Conservation (phyloP, 2,797 vertebrate species). For the Mormyrus hasselquistii region DNA sequence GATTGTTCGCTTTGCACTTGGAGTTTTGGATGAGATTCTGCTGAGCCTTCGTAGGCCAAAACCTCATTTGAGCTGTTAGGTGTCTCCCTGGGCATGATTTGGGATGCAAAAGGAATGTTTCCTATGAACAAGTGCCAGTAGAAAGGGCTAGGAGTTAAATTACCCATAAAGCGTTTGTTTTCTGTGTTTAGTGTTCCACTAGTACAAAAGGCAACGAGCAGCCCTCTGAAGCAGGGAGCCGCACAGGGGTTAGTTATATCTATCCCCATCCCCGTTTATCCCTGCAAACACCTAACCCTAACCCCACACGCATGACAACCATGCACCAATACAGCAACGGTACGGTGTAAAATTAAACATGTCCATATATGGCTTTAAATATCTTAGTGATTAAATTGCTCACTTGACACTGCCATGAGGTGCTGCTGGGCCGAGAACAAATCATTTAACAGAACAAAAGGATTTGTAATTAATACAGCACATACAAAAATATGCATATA, state of each 20-base stretch:
- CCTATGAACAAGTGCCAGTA: slow-evolving; percentile 31
- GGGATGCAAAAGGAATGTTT: slow-evolving; percentile 31
- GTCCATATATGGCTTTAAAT: background rate
- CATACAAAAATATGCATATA: background rate
- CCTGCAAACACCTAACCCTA: background rate
- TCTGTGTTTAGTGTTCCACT: background rate
- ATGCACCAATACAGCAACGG: background rate
- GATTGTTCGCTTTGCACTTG: background rate
- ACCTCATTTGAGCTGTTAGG: slow-evolving; percentile 34
- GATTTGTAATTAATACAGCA: background rate
- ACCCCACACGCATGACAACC: background rate
- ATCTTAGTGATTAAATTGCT: background rate
- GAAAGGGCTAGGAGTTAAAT: slow-evolving; percentile 22
- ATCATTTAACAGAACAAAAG: background rate
- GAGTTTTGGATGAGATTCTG: slow-evolving; percentile 27
- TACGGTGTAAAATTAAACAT: background rate
- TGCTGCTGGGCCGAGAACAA: background rate
- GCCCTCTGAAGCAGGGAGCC: background rate
- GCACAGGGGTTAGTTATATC: background rate
- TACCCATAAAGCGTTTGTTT: slow-evolving; percentile 10
- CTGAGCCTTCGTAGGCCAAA: slow-evolving; percentile 29
- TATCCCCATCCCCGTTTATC: background rate
- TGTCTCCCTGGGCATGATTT: slow-evolving; percentile 39
- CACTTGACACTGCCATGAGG: background rate
- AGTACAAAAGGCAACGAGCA: background rate